A percentile compares a stretch with the other conserved stretches of the same genome.
Evolutionary conservation across 2,797 vertebrate genomes (phyloP).

Genomic region (Pseudotriccus pelzelni): DNA sequence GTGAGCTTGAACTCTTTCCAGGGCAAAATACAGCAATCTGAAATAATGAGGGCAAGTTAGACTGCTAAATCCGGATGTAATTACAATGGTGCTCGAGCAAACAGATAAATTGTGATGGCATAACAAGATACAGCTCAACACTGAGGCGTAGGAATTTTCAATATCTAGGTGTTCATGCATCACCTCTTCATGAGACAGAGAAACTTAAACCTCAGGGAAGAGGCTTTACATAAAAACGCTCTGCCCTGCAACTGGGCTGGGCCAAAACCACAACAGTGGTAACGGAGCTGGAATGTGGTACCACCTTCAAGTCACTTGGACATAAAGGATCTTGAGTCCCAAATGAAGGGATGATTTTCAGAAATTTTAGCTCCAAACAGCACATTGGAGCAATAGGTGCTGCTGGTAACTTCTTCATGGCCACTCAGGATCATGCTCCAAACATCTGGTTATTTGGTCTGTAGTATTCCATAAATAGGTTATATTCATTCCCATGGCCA

Average conservation of each 20-base stretch:
- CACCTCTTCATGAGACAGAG: background rate
- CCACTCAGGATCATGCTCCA: background rate
- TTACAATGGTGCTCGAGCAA: background rate
- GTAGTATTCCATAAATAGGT: background rate
- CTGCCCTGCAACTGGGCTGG: background rate
- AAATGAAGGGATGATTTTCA: background rate
- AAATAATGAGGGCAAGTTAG: background rate
- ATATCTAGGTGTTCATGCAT: background rate
- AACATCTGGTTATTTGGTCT: background rate
- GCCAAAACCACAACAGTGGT: background rate
- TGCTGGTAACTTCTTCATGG: background rate
- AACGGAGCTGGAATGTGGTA: background rate
- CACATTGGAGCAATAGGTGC: background rate
- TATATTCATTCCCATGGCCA: background rate
- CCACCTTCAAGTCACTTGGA: background rate
- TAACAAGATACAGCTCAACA: background rate
- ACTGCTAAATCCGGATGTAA: background rate
- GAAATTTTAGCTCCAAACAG: background rate
- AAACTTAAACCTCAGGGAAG: background rate
- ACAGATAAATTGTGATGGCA: background rate
- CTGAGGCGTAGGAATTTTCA: background rate
- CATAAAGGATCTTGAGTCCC: background rate
- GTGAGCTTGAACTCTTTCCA: background rate
- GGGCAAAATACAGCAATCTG: slow-evolving; percentile 75
- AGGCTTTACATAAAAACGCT: background rate